A percentile compares a stretch with the other conserved stretches of the same genome.
Evolutionary conservation across 2,797 vertebrate genomes (phyloP).

Genomic region (Pipistrellus pipistrellus): DNA sequence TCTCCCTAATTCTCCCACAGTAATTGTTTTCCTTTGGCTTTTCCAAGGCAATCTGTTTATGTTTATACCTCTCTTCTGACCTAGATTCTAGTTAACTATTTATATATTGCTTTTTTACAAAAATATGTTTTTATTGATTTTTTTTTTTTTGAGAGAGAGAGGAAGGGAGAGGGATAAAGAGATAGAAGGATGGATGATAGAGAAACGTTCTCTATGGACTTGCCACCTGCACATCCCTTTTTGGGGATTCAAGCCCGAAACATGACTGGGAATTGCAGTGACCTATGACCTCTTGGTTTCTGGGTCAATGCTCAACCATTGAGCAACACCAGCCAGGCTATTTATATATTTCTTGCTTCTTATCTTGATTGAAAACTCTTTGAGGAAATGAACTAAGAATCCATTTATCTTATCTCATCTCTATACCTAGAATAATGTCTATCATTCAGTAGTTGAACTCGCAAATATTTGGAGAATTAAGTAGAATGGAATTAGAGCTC

Average conservation of each 20-base stretch:
- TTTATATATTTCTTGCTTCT: neutral
- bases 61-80: neutral
- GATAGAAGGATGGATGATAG: no score
- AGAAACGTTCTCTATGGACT: no score
- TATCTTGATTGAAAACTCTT: slow-evolving; percentile 12
- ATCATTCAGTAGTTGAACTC: neutral
- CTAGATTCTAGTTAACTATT: neutral
- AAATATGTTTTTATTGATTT: no score
- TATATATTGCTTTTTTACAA: neutral
- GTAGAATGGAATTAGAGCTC: neutral
- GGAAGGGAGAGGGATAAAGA: no score
- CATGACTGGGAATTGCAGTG: no score
- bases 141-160: no score
- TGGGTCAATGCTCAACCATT: no score
- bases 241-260: no score
- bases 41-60: slow-evolving; percentile 12
- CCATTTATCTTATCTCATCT: slow-evolving; percentile 1
- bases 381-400: slow-evolving; percentile 6
- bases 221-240: no score
- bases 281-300: no score
- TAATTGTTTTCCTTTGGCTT: neutral
- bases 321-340: no score
- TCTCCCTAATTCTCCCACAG: neutral
- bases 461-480: slow-evolving; percentile 40
- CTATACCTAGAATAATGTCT: neutral